Evolutionary conservation across 2,888 invertebrate genomes (phyloP).

Genomic region (Aplocera efformata): DNA sequence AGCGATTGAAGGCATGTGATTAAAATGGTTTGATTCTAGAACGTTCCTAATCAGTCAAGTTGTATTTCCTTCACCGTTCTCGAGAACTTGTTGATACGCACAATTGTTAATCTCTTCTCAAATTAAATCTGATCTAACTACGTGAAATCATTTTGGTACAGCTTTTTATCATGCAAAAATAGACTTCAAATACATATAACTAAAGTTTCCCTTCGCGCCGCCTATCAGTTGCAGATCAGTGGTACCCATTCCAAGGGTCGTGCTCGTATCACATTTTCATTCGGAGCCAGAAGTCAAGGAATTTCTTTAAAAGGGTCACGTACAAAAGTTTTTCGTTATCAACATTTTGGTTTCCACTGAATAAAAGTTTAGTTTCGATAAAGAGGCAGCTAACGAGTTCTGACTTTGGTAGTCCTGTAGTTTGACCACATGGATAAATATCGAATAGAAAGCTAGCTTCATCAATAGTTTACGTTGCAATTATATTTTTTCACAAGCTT

Average conservation of each 20-base stretch:
- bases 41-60: too few relatives aligned
- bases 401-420: constrained; percentile 41
- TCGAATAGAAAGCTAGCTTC: constrained; percentile 7
- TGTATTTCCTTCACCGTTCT: too few relatives aligned
- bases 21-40: too few relatives aligned
- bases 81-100: too few relatives aligned
- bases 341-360: constrained; percentile 37
- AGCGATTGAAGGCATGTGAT: too few relatives aligned
- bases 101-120: too few relatives aligned
- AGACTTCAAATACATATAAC: neutral
- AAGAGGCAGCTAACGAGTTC: constrained; percentile 60
- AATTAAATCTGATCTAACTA: too few relatives aligned
- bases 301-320: constrained; percentile 50
- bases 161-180: too few relatives aligned
- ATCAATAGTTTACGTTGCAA: too few relatives aligned
- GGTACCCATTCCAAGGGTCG: neutral
- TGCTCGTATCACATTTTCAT: constrained; percentile 2
- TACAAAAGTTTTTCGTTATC: constrained; percentile 54
- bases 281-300: constrained; percentile 1
- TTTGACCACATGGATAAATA: constrained; percentile 10
- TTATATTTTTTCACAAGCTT: too few relatives aligned
- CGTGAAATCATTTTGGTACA: too few relatives aligned
- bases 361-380: constrained; percentile 52
- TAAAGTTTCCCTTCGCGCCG: neutral
- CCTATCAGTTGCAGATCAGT: too few relatives aligned